Base-by-base conservation (phyloP, 2,797 vertebrate species). In the Sarcophilus harrisii region DNA sequence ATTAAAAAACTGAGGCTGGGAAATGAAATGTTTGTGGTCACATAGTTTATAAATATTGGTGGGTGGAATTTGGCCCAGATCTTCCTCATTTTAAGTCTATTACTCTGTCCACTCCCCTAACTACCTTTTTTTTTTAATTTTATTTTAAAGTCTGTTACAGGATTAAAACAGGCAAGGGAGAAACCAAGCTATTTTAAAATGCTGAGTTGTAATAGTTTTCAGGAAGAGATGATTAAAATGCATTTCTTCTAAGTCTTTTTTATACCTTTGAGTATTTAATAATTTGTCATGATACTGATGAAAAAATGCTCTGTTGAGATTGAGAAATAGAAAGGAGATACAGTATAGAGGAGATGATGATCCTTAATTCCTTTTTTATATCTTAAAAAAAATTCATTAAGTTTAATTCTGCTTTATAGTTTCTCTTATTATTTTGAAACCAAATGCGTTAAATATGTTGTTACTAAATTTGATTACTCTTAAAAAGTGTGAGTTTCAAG, bases 81-180 rank as follows among this genome's bases (percentile, higher is more conserved):
- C 21, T 45, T 45, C 73, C 73, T 45, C 45, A 27, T 45, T 87
- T 1, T 3, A 45, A 49, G 38, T 87, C 2, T 8, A 81, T 18
- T 81, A 81, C 45, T 81, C 8, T 87, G 38, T 11, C 21, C 3
- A 45, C 73, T 87, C 2, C 52, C 49, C 38, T 87, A 87, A 45
- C 18, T 49, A 87, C 9, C 73, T 81, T 81, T 38, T 45, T 45
- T 81, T n/a, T 81, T 81, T 38, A 45, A 45, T 81, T n/a, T 81
- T 38, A 45, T 45, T 81, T n/a, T 89, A 81, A 55, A 55, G 66
- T 87, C 21, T 97, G 21, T 24, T 93, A 57, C 49, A 96, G 91
- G 90, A 29, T 94, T 97, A 96, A 97, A 95, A 97, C 87, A 95
- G 90, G 92, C 54, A 91, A 94, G 49, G 62, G 59, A 95, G 94